Evolutionary conservation across 2,888 invertebrate genomes (phyloP).

Genomic region (Eubasilissa splendida): DNA sequence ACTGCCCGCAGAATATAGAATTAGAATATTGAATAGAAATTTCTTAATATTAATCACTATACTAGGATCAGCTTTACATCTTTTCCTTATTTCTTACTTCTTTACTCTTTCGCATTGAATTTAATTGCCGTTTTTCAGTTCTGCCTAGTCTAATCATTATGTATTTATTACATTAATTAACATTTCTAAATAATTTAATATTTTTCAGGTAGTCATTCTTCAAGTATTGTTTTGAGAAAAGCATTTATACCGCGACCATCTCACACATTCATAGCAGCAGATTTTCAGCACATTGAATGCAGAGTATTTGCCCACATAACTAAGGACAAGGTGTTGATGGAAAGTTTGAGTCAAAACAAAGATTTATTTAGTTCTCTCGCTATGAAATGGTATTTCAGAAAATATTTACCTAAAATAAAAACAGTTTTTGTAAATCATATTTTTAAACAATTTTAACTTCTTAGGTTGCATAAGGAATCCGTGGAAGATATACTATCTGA

Average conservation of each 20-base stretch:
- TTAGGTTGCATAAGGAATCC: slow-evolving; percentile 64
- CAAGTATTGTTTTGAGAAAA: slow-evolving; percentile 63
- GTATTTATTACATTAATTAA: not conserved
- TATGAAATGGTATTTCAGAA: slow-evolving; percentile 64
- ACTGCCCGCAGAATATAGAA: too few species aligned
- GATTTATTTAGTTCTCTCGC: slow-evolving; percentile 69
- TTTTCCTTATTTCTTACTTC: too few species aligned
- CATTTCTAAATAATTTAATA: not conserved
- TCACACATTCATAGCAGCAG: slow-evolving; percentile 65
- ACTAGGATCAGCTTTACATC: too few species aligned
- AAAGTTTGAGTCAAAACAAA: slow-evolving; percentile 61
- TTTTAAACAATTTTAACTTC: not conserved
- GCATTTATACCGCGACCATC: slow-evolving; percentile 65
- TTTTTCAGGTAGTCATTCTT: slow-evolving; percentile 24
- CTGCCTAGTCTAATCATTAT: not conserved
- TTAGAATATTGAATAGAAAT: too few species aligned
- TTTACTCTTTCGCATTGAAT: not conserved
- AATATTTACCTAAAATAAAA: not conserved
- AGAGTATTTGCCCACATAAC: slow-evolving; percentile 69
- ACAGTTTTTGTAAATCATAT: not conserved
- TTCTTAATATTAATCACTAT: too few species aligned
- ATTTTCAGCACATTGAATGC: slow-evolving; percentile 71
- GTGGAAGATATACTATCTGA: slow-evolving; percentile 61
- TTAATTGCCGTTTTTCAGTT: not conserved
- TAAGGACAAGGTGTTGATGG: slow-evolving; percentile 63